Percentiles rank a stretch among this genome's conserved stretches.
Evolutionary conservation across 1,140 invertebrate genomes (phyloP).

Genomic region (Listronotus bonariensis): DNA sequence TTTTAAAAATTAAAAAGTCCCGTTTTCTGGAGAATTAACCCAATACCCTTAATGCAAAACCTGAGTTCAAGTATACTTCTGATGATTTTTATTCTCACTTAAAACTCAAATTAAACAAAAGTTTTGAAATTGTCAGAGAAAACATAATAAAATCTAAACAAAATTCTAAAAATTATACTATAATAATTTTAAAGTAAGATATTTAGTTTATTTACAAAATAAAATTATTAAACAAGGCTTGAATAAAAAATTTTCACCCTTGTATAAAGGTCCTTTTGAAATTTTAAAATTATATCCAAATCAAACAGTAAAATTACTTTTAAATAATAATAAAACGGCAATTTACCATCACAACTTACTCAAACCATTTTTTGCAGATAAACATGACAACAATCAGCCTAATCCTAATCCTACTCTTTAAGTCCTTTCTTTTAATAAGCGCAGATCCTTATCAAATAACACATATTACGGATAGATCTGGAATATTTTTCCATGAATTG

Average conservation of each 20-base stretch:
- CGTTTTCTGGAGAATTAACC: too few species aligned
- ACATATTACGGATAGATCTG: too few species aligned
- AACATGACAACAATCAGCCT: too few species aligned
- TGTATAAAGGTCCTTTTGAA: conserved; percentile 36
- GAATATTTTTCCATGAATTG: too few species aligned
- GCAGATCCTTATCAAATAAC: too few species aligned
- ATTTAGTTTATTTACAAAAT: too few species aligned
- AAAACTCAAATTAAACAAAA: conserved; percentile 47
- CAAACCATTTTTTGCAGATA: conserved; percentile 39
- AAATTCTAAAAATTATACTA: conserved; percentile 42
- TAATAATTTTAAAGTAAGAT: conserved; percentile 38
- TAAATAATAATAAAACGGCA: conserved; percentile 27
- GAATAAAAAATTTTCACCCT: conserved; percentile 28
- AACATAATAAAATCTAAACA: conserved; percentile 41
- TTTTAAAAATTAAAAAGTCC: too few species aligned
- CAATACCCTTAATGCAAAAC: conserved; percentile 30
- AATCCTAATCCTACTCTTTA: too few species aligned
- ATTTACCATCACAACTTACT: conserved; percentile 39
- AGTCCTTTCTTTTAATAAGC: too few species aligned
- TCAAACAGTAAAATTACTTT: too few species aligned
- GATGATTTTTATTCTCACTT: conserved; percentile 47
- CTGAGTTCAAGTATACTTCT: conserved; percentile 45
- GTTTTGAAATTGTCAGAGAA: conserved; percentile 47
- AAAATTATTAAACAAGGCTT: conserved; percentile 24
- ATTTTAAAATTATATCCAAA: conserved; percentile 31